Base-by-base conservation (phyloP, 2,797 vertebrate species). In the Chrysolophus pictus region DNA sequence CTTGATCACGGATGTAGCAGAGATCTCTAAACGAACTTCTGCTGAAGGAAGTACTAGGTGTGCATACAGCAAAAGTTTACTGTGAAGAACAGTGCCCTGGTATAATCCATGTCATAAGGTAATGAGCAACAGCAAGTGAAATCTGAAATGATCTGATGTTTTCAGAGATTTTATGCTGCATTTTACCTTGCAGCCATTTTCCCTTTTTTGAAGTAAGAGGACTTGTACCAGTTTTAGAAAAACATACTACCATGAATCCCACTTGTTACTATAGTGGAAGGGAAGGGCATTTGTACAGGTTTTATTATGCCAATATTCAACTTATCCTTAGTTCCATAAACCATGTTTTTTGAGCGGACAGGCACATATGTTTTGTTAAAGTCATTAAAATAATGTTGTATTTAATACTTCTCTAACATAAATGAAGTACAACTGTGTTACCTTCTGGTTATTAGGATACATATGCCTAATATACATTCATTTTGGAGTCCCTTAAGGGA, bases 401-500 rank as follows among this genome's bases (percentile, higher is more conserved):
- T 91, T 96, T 93, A 97, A 94, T 96, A 95, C 81, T 87, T 89
- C 78, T 96, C 23, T 84, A 96, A 95, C 95, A 56, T 79, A 91
- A 96, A 83, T 96, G 53, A 94, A 93, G 77, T 94, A 92, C 92
- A 94, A 75, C 74, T 93, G 70, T 79, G 91, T 94, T 97, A 91
- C 87, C 77, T 97, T 89, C 79, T 81, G 90, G 82, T 91, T 93
- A 93, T 96, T 90, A 89, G 82, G 69, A 89, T 60, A 53, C 68
- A 86, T 84, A 88, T 91, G 41, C 86, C 82, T 96, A 91, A 95
- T 96, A 94, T 95, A 96, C 88, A 94, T 96, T 97, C 37, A 96
- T 95, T 97, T 93, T 87, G 92, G 84, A 94, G 69, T 96, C 85
- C 91, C 97, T 97, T 90, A 94, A 91, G 92, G 91, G 95, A 96